Base-by-base conservation (phyloP, 92 coral and sea anemone genomes). In the Pocillopora meandrina region DNA sequence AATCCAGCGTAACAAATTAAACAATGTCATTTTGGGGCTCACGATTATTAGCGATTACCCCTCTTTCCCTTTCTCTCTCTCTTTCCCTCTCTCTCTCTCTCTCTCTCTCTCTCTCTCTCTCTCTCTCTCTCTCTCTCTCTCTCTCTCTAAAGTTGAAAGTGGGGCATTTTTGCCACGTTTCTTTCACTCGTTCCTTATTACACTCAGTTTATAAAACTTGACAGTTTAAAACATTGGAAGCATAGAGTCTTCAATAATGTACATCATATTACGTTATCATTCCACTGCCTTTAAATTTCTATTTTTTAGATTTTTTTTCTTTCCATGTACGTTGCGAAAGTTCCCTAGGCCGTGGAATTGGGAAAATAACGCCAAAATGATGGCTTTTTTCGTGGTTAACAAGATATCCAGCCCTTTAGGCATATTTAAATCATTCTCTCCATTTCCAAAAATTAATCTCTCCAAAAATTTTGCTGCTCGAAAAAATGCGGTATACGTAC, bases 81-180 rank as follows among this genome's bases (percentile, higher is more conserved):
- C 26, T 23, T 23, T 23, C 26, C 26, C 26, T 23, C 0, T 23
- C 26, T 23, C 26, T 23, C 26, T 23, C 26, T 23, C 26, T 23
- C 26, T 23, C 26, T 23, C n/a, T 23, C 26, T 0, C 26, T 23
- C 0, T 23, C 26, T 23, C 26, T 23, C 26, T 0, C 26, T 23
- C 26, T 23, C 26, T 23, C 26, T 23, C 26, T 23, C 26, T 23
- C 26, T 23, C 26, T 23, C 26, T 23, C 26, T 23, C 26, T 23
- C 26, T 23, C 26, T 23, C 26, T 23, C n/a, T n/a, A 74, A 74
- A 73, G 80, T 74, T 64, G 52, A 83, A 74, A 83, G 63, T 83
- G 14, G 34, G 81, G 81, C 87, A 83, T 19, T 74, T 83, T 61
- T 8, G 52, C 21, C 79, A 63, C 81, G 16, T 61, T 62, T 70